A percentile compares a stretch with the other conserved stretches of the same genome.
phyloP scores from a whole-genome alignment of 1,140 invertebrate species.

The Euura lappo region DNA sequence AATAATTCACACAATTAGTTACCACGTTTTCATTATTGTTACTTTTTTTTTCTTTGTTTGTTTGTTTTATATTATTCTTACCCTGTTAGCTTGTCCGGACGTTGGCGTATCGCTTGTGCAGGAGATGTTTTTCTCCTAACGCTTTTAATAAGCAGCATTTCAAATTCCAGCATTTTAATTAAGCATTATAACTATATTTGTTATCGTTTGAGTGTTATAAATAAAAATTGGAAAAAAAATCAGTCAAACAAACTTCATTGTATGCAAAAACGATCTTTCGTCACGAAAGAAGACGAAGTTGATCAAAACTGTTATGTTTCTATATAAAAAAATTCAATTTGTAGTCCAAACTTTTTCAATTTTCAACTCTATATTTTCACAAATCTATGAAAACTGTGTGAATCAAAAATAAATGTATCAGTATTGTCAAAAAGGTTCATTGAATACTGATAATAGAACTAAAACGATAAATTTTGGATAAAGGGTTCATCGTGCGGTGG shows the following conservation, averaged over 20 bases:
- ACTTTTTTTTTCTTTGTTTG: neutral
- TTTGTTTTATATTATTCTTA: slow-evolving; percentile 37
- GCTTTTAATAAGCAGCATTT: slow-evolving; percentile 62
- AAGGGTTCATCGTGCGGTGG: neutral
- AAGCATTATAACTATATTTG: slow-evolving; percentile 6
- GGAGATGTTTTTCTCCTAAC: slow-evolving; percentile 75
- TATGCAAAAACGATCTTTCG: too few relatives aligned
- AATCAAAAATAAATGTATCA: too few relatives aligned
- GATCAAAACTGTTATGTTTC: neutral
- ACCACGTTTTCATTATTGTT: neutral
- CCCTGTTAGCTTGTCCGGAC: slow-evolving; percentile 52
- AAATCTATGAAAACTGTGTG: too few relatives aligned
- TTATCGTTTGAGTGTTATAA: too few relatives aligned
- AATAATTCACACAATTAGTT: slow-evolving; percentile 4
- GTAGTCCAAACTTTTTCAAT: neutral
- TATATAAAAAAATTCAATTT: neutral
- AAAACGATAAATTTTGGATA: too few relatives aligned
- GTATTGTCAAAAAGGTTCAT: too few relatives aligned
- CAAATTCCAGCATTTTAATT: slow-evolving; percentile 27
- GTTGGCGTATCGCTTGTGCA: slow-evolving; percentile 61
- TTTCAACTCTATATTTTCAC: too few relatives aligned
- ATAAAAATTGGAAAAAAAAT: slow-evolving; percentile 18
- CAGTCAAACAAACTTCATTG: too few relatives aligned
- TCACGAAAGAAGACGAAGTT: slow-evolving; percentile 9
- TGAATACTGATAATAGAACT: too few relatives aligned